Percentiles rank a stretch among this genome's conserved stretches.
These are phyloP conservation scores for Rhabdomys pumilio DNA, from an alignment of 2,797 vertebrate species.

Conservation along the genomic window DNA sequence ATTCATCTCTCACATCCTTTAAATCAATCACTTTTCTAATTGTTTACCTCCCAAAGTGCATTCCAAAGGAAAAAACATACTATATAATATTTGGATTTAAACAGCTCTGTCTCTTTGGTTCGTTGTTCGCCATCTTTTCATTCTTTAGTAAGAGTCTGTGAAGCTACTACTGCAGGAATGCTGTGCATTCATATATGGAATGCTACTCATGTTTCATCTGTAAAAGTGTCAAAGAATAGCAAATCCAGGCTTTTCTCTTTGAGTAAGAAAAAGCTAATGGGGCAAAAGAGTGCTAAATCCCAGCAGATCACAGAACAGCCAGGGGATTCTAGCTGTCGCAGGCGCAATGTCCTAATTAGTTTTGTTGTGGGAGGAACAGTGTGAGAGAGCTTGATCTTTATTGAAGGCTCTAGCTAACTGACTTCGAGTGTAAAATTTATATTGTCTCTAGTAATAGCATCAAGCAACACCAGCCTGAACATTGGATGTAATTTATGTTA, in stretches of 20 bases:
- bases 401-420: slow-evolving; percentile 72
- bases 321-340: slow-evolving; percentile 65
- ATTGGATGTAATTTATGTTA: slow-evolving; percentile 80
- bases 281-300: slow-evolving; percentile 59
- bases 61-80: slow-evolving; percentile 15
- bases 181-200: not conserved
- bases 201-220: slow-evolving; percentile 38
- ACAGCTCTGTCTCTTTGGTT: not conserved
- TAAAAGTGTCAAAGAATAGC: slow-evolving; percentile 62
- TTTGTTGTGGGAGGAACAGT: slow-evolving; percentile 66
- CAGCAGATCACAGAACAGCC: slow-evolving; percentile 37
- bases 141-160: slow-evolving; percentile 1
- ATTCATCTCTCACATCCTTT: not conserved
- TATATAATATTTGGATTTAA: not conserved
- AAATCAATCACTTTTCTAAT: not conserved
- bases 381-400: slow-evolving; percentile 68
- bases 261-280: slow-evolving; percentile 63
- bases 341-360: slow-evolving; percentile 67
- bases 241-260: slow-evolving; percentile 68
- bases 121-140: not conserved
- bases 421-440: slow-evolving; percentile 81
- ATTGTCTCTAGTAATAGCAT: slow-evolving; percentile 83
- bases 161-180: not conserved
- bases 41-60: slow-evolving; percentile 21
- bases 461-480: slow-evolving; percentile 71